Evolutionary conservation across 2,888 invertebrate genomes (phyloP), one percentile per base, ranked within the genome.

Genomic region (Hoplodrina ambigua): DNA sequence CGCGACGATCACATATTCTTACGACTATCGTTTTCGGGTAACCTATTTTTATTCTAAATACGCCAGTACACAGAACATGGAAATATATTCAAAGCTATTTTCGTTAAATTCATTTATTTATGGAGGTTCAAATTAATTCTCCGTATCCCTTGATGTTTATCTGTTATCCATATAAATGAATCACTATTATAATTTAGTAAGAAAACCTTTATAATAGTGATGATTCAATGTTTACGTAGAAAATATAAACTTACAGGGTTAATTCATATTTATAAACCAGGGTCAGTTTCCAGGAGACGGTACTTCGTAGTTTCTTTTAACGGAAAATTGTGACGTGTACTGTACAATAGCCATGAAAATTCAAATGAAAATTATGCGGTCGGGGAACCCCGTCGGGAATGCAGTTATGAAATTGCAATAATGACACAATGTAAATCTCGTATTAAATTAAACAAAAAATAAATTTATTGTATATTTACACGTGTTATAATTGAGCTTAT

Each of bases 71-170:
- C 52, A 57, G 30, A 25, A 2, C 13, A 58, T 50, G 53, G n/a
- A 57, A 55, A 79, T 67, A 41, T 78, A 73, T 79, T 62, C 61
- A 50, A n/a, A 37, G 52, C 37, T 58, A 59, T 76, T 75, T 73
- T 54, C 30, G 54, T 44, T 44, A 17, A 54, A 61, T 58, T 20
- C 0, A 54, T 67, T 41, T 56, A 74, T 67, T 67, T 79, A 61
- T 46, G 49, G 17, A 61, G 30, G 20, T 52, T 49, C 0, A 46
- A 52, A 72, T 61, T 59, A 49, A 79, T 76, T 76, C 79, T 46
- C n/a, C 44, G 62, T 52, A 62, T 25, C 25, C 49, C 25, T 65
- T 4, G 17, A 54, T 66, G 49, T 78, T 65, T 78, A 78, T 60
- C 55, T 41, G 13, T 10, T 78, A 64, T 52, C n/a, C 11, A 56